Evolutionary conservation across 1,140 invertebrate species (phyloP), one percentile per base, ranked within the genome.

Genomic region (Pseudomyrmex dendroicus): DNA sequence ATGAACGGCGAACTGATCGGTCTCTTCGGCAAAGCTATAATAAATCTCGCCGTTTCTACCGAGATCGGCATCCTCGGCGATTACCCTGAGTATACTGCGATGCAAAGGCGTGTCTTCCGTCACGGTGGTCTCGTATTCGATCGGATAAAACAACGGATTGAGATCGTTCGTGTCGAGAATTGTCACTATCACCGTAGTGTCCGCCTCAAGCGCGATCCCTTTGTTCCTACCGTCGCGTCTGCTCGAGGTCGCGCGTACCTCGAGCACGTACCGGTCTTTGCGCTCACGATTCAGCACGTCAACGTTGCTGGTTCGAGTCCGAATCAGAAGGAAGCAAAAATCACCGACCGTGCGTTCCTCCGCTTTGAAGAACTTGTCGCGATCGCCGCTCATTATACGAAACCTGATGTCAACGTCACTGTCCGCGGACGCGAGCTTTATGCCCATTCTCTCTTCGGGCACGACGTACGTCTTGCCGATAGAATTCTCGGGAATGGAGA

Each of bases 1-100:
- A 94, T 99, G 98, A 76, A 99, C 96, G 7, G 98, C 97, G 93
- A 99, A 99, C 84, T 97, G 96, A 85, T 98, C 96, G 7, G 96
- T 98, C 17, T 95, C 94, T 82, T 98, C 96, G n/a, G 96, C 95
- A 87, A 99, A 97, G 93, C 97, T 99, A 93, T 99, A 99, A 93
- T 99, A 99, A 87, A 99, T 98, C 94, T 99, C 98, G 2, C 98
- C 98, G 92, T 99, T 99, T 66, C 97, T 95, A 0, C 98, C 98
- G 12, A 98, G 94, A 93, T 99, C 98, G 8, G 98, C 98, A 94
- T 99, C 99, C 90, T 98, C 98, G 0, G 98, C 99, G 13, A 96
- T 96, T 22, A 98, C 97, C 89, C 95, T 96, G 4, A 97, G 91
- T 63, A 98, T 96, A 87, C 96, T 97, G 52, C 96, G 95, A 94